Evolutionary conservation across 2,113 vertebrate genomes (phyloP), one percentile per base, ranked within the genome.

Genomic region (Rhinolophus sinicus): DNA sequence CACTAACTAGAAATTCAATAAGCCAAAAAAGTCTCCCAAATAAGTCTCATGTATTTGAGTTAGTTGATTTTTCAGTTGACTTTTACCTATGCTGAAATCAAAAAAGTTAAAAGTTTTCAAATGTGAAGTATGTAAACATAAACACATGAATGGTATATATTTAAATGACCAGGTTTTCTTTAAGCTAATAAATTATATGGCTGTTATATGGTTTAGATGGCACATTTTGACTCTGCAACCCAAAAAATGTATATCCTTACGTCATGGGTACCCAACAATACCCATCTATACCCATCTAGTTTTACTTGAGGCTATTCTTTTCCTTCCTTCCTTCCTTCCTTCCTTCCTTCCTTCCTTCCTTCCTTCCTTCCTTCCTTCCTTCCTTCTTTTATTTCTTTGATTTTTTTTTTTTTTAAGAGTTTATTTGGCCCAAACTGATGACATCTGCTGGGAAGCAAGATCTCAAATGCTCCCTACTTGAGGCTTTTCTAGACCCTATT

Each of bases 401-500:
- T 44, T 44, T 44, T 44, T 47, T 50, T 50, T 50, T 13, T 47
- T 50, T 50, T 50, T 13, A 50, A 50, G 47, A 50, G 52, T 54
- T 54, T 54, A 54, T 54, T 54, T 54, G 52, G 16, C 12, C 5
- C 52, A 54, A 54, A 15, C 52, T 52, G 52, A 52, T 52, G 12
- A 52, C 52, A 54, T 18, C 14, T 54, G 16, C 52, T 54, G 52
- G 52, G 52, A 12, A 16, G 52, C 52, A 54, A 54, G 52, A 54
- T 54, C 52, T 54, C 16, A 54, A 54, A 54, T 54, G 52, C 52
- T 16, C 52, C 52, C 52, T 96, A 93, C 96, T 95, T 93, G 95
- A 97, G 94, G 94, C 35, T 96, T 97, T 98, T 96, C 58, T 89
- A 30, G 44, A 93, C 35, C 76, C 95, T 94, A 35, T 87, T 95